Evolutionary conservation across 1,140 invertebrate genomes (phyloP), one percentile per base, ranked within the genome.

Genomic region (Formica selysi): DNA sequence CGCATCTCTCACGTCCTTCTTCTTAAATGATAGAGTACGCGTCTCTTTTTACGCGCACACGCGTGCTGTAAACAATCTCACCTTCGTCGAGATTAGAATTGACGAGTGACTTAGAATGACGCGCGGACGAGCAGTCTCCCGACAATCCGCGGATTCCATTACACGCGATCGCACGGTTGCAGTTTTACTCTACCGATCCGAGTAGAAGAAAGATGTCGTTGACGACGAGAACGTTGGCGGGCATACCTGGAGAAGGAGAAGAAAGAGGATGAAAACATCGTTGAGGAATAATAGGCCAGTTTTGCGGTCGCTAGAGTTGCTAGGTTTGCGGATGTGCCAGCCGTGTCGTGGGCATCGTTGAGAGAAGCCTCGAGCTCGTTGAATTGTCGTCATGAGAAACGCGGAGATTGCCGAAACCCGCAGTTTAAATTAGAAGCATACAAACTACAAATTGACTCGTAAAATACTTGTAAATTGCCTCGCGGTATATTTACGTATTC

Each of bases 371-470:
- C 86, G 51, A 57, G 57, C 90, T 92, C 86, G 90, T 90, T 89
- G 89, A 87, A 93, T 94, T 93, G 93, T 92, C 91, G 91, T 93
- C 93, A 93, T 93, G 93, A 94, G 93, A 94, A 94, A 93, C 91
- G 91, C 88, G 87, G 91, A 91, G 89, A 93, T 94, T 93, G 92
- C 92, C 93, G 87, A 94, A 94, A 93, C 92, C 93, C 93, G 86
- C 92, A 94, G 93, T 92, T 94, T 91, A 93, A 94, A 94, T 94
- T 94, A 93, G 93, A 93, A 93, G 91, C 90, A 89, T 91, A 92
- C 89, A 92, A 91, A 91, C 83, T 91, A 68, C 91, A 93, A 93
- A 94, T 93, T 93, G 92, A 93, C 48, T 51, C 48, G 16, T 51
- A 51, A 51, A 51, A 51, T 51, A 86, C 81, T 87, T 79, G 92